Base-by-base conservation (phyloP, 2,797 vertebrate genomes). In the Zalophus californianus region DNA sequence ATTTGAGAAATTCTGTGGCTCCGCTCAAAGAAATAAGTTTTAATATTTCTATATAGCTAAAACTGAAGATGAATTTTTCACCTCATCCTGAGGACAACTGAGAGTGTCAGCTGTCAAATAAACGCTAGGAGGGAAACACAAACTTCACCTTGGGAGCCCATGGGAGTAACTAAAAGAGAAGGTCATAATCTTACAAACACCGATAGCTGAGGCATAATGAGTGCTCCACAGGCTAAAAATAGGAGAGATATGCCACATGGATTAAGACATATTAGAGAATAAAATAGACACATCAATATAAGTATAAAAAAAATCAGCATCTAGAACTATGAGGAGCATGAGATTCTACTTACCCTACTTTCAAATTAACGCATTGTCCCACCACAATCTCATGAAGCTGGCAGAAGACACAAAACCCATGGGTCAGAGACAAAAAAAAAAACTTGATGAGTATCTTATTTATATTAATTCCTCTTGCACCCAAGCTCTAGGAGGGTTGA, bases 21-120 rank as follows among this genome's bases (percentile, higher is more conserved):
- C 21, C 92, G 41, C 18, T 73, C n/a, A 73, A 85, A 94, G 16
- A 77, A 90, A 66, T n/a, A 80, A 48, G 15, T 54, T 88, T 95
- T 88, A 27, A 16, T 14, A 62, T 80, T 79, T 94, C 35, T 85
- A 23, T 80, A 75, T 16, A 94, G 27, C 62, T 75, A 90, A 93
- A 92, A 41, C 11, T 3, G 35, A 88, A 1, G 50, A 85, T 64
- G 41, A 79, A 35, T 54, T 62, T 87, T 68, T 84, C 15, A 13
- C 48, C 54, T 92, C 84, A 83, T 48, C 7, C 87, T 94, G 10
- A 86, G 23, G 60, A 50, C 16, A 80, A 32, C 5, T 38, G 56
- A 72, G 73, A 54, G 48, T 18, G 32, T 64, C 29, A n/a, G 25
- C n/a, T 32, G 12, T 72, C 44, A 72, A 54, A 66, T 35, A 78